Evolutionary conservation across 2,888 invertebrate species (phyloP).

Genomic region (Drosophila mimetica): DNA sequence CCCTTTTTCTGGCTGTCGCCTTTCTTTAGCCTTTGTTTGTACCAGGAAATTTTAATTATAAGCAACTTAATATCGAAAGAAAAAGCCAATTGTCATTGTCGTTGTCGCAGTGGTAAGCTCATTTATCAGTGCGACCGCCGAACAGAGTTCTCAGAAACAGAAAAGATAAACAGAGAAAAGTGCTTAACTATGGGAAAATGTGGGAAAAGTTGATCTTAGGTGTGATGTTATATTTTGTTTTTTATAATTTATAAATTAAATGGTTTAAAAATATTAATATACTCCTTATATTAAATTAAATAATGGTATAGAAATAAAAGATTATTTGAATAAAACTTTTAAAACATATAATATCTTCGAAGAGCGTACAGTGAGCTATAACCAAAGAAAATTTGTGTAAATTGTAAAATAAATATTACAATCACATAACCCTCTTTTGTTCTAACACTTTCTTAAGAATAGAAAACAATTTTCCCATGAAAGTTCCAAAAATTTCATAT

Average conservation of each 20-base stretch:
- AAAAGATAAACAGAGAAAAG: constrained; percentile 11
- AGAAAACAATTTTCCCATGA: neutral
- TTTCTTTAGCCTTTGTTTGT: constrained; percentile 62
- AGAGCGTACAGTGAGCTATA: too few relatives aligned
- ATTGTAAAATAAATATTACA: neutral
- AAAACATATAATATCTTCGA: too few relatives aligned
- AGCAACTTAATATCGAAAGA: constrained; percentile 67
- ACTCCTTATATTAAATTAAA: too few relatives aligned
- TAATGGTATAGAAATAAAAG: too few relatives aligned
- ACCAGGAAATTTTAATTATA: constrained; percentile 72
- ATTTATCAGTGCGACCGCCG: constrained; percentile 63
- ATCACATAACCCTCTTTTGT: neutral
- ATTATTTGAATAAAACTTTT: too few relatives aligned
- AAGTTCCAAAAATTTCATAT: too few relatives aligned
- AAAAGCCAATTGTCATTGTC: constrained; percentile 80
- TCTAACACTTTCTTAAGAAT: neutral
- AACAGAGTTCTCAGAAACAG: constrained; percentile 37
- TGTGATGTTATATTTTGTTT: too few relatives aligned
- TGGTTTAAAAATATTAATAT: too few relatives aligned
- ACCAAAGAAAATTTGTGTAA: neutral
- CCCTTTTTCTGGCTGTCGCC: constrained; percentile 17
- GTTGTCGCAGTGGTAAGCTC: constrained; percentile 64
- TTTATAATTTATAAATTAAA: too few relatives aligned
- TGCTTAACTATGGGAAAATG: constrained; percentile 14
- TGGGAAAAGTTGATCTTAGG: constrained; percentile 16